Evolutionary conservation across 2,797 vertebrate species (phyloP), one percentile per base, ranked within the genome.

Genomic region (Syncerus caffer): DNA sequence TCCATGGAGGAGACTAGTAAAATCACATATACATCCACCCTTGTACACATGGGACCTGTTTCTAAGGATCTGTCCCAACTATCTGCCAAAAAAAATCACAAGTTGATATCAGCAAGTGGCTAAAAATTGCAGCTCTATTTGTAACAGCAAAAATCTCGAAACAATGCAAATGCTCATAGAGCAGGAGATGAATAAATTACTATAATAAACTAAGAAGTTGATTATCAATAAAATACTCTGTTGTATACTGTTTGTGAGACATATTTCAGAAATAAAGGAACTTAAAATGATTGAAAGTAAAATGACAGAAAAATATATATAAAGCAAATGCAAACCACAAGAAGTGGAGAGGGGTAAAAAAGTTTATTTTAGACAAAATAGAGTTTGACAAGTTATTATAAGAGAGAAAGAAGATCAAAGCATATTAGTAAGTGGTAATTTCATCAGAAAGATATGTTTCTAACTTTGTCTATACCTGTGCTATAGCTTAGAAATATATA

Each of bases 341-440:
- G 51, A 50, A 42, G 23, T 74, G 67, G 17, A 17, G 19, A 13
- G 53, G 8, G 16, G 25, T 57, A 85, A 85, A 58, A 85, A 53
- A 12, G 74, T 74, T 58, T 45, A 83, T 89, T 93, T 94, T 57
- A 93, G 9, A 76, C 4, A 92, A 96, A 96, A 83, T 25, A 89
- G 23, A 86, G 83, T 89, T 84, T 76, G 58, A 95, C 38, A 92
- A 95, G 83, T 55, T 95, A 60, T 71, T 79, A 1, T 34, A 80
- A 62, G 57, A 88, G 38, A 85, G 64, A 95, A 80, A 91, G 47
- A 76, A 89, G 12, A 85, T 62, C 53, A 79, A 6, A 80, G 31
- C 25, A 27, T 91, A 64, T 89, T 96, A 82, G 87, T 23, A 95
- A 83, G n/a, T n/a, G 19, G 4, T 51, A 58, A 86, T 89, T 90